Evolutionary conservation across 2,888 invertebrate species (phyloP).

Genomic region (Neoascia interrupta): DNA sequence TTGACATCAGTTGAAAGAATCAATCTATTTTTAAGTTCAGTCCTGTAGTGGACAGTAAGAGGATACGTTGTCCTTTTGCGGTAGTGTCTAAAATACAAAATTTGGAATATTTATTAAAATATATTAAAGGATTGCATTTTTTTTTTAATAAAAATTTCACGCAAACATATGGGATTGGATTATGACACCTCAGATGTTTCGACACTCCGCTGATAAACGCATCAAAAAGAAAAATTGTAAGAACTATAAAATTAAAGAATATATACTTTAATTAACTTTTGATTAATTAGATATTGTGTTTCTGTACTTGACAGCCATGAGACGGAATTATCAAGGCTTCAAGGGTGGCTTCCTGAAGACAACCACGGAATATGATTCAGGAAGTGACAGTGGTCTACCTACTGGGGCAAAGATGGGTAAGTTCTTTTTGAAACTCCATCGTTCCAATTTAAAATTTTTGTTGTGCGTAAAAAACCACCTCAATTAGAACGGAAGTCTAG

Average conservation of each 20-base stretch:
- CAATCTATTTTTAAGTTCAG: slow-evolving; percentile 34
- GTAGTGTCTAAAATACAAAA: background rate
- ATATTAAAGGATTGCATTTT: too few species aligned
- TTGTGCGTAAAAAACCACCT: too few species aligned
- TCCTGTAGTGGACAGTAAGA: slow-evolving; percentile 27
- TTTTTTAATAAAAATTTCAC: background rate
- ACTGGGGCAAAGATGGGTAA: slow-evolving; percentile 53
- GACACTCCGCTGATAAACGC: slow-evolving; percentile 48
- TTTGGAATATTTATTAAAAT: too few species aligned
- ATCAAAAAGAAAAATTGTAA: slow-evolving; percentile 60
- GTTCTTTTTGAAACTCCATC: too few species aligned
- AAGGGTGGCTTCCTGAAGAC: slow-evolving; percentile 54
- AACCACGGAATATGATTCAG: slow-evolving; percentile 57
- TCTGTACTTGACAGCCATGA: slow-evolving; percentile 54
- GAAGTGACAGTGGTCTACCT: slow-evolving; percentile 50
- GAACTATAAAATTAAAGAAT: slow-evolving; percentile 3
- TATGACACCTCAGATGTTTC: slow-evolving; percentile 60
- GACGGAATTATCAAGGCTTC: slow-evolving; percentile 52
- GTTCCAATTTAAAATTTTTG: too few species aligned
- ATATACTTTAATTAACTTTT: background rate
- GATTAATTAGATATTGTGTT: slow-evolving; percentile 25
- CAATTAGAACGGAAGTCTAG: too few species aligned
- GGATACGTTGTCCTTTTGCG: slow-evolving; percentile 30
- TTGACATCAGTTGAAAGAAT: slow-evolving; percentile 9
- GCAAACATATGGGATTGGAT: slow-evolving; percentile 33